Evolutionary conservation across 1,140 invertebrate genomes (phyloP).

Genomic region (Coenobita brevimanus): DNA sequence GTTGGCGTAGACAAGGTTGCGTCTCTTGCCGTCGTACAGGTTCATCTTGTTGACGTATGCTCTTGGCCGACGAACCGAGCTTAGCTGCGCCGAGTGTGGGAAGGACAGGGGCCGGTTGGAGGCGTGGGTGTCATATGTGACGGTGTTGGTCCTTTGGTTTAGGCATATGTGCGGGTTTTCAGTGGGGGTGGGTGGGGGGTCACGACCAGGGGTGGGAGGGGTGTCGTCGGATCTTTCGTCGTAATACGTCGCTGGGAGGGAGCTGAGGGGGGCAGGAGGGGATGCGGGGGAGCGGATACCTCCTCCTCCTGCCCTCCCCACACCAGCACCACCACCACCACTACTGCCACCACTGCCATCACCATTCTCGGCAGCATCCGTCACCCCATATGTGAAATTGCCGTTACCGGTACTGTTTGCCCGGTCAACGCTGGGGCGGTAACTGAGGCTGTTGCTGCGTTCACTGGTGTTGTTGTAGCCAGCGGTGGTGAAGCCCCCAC

Average conservation of each 20-base stretch:
- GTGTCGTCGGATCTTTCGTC: constrained; percentile 24
- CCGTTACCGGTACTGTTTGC: not conserved
- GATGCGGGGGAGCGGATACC: constrained; percentile 41
- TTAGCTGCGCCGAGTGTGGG: constrained; percentile 10
- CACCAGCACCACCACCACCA: not conserved
- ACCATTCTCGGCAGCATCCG: not conserved
- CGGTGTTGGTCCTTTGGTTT: constrained; percentile 62
- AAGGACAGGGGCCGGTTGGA: constrained; percentile 23
- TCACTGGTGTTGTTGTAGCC: too few species aligned
- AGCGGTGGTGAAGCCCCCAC: too few species aligned
- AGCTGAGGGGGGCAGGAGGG: constrained; percentile 42
- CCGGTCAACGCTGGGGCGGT: not conserved
- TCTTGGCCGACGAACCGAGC: constrained; percentile 17
- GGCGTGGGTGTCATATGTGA: constrained; percentile 46
- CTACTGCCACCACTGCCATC: not conserved
- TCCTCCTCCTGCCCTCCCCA: not conserved
- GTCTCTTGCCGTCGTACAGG: constrained; percentile 7
- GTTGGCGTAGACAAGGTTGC: constrained; percentile 62
- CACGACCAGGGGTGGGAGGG: constrained; percentile 40
- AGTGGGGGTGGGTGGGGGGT: constrained; percentile 45
- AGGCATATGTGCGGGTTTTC: constrained; percentile 35
- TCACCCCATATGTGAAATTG: not conserved
- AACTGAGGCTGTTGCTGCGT: not conserved
- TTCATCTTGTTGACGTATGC: constrained; percentile 42
- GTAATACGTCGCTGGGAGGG: constrained; percentile 32